phyloP scores from a whole-genome alignment of 2,113 vertebrate species.

The Proterorhinus semilunaris region DNA sequence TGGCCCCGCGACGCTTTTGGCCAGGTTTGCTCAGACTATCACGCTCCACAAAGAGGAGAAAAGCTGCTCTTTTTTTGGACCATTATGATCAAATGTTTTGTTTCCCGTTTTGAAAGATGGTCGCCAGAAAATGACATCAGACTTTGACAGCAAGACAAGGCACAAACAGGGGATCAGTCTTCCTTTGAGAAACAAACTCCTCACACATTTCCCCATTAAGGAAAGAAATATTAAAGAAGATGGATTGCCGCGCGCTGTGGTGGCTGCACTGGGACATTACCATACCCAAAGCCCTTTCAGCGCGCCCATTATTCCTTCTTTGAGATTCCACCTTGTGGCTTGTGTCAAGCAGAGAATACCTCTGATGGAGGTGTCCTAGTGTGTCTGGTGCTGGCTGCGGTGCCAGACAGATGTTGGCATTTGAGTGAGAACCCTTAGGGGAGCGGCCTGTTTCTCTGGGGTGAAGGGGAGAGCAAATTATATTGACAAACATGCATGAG shows the following conservation, averaged over 20 bases:
- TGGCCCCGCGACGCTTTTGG: constrained; percentile 54
- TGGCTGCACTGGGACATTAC: constrained; percentile 49
- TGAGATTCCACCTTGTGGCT: constrained; percentile 68
- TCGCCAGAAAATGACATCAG: constrained; percentile 52
- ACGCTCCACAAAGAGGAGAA: constrained; percentile 36
- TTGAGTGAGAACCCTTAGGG: constrained; percentile 71
- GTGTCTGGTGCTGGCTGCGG: constrained; percentile 55
- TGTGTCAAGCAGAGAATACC: constrained; percentile 71
- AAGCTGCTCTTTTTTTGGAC: constrained; percentile 36
- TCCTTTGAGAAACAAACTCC: constrained; percentile 37
- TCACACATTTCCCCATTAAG: constrained; percentile 50
- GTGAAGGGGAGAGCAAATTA: constrained; percentile 68
- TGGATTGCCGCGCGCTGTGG: constrained; percentile 50
- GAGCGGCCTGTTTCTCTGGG: constrained; percentile 61
- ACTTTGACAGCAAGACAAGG: constrained; percentile 11
- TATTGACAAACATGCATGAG: constrained; percentile 79
- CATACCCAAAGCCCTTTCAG: constrained; percentile 57
- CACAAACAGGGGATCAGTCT: constrained; percentile 26
- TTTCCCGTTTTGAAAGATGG: constrained; percentile 47
- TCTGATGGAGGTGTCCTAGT: constrained; percentile 68
- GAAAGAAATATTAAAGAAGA: constrained; percentile 66
- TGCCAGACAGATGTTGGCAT: constrained; percentile 76
- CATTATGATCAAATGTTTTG: constrained; percentile 41
- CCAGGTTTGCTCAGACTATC: constrained; percentile 29
- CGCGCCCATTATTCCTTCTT: constrained; percentile 64